Base-by-base conservation (phyloP, 2,797 vertebrate species). In the Kryptopterus vitreolus region DNA sequence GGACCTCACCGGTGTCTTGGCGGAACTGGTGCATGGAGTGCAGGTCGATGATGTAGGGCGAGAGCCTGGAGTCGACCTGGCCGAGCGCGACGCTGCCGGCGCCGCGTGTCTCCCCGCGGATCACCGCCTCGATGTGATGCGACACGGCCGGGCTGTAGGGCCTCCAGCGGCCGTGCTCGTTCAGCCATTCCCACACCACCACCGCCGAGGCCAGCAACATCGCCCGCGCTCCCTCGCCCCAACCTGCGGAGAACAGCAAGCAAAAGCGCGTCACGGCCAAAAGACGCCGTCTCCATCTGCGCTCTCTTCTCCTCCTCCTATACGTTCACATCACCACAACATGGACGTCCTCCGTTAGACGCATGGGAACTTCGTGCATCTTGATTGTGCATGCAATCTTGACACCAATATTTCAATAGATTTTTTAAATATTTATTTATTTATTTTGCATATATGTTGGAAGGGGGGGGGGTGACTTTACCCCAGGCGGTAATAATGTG, bases 171-270 rank as follows among this genome's bases (percentile, higher is more conserved):
- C 96, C 96, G 94, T 97, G 96, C 89, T 98, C 96, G 95, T 97
- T 98, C 92, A 98, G 95, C 96, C 96, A 98, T 95, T 98, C 96
- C 96, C 96, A 98, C 85, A 98, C 96, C 90, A 97, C 96, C 81
- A 96, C 96, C 68, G 95, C 96, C 86, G 96, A 96, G 76, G 95
- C 95, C 93, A 97, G 92, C 93, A 97, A 94, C 96, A 97, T 96
- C 90, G 93, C 93, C 85, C 86, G 77, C 92, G 91, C 92, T 86
- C 86, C 3, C 73, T n/a, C 58, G 26, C 75, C 86, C 92, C 85
- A 83, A 81, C 92, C 93, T 93, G 88, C 85, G 87, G 84, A 76
- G 43, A 61, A 53, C 38, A 78, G 33, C 0, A 61, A 58, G n/a
- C n/a, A n/a, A n/a, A n/a, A n/a, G 35, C 33, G 52, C 63, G 26